These are phyloP conservation scores for Bombus ignitus DNA, from an alignment of 1,140 invertebrate genomes.

Conservation along the genomic window DNA sequence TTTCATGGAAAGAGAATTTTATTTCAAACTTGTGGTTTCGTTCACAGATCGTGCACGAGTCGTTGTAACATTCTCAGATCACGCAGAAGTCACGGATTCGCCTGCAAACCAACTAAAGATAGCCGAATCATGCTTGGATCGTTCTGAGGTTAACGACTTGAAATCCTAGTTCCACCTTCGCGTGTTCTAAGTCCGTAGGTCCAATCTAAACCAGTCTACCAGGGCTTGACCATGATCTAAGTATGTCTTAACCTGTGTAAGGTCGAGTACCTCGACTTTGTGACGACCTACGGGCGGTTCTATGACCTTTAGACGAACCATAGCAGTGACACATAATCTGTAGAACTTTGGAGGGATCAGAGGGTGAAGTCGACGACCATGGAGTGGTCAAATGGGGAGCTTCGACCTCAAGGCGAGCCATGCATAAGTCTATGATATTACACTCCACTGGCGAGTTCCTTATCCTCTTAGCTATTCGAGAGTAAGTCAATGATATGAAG, in stretches of 20 bases:
- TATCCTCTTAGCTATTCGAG: not conserved
- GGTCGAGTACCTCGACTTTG: not conserved
- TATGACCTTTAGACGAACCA: not conserved
- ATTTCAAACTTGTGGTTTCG: too few species aligned
- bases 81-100: too few species aligned
- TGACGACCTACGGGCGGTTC: not conserved
- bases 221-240: not conserved
- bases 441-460: not conserved
- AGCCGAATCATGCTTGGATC: not conserved
- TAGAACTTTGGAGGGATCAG: not conserved
- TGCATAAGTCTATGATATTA: not conserved
- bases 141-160: not conserved
- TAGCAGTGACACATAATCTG: not conserved
- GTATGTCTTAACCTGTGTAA: not conserved
- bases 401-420: not conserved
- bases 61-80: too few species aligned
- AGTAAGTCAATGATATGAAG: not conserved
- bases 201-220: not conserved
- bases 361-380: not conserved
- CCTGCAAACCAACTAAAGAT: too few species aligned
- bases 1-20: too few species aligned
- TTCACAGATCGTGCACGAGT: too few species aligned
- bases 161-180: not conserved
- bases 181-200: not conserved
- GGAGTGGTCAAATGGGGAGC: not conserved